phyloP scores from a whole-genome alignment of 2,113 vertebrate species.

The Globicephala melas region DNA sequence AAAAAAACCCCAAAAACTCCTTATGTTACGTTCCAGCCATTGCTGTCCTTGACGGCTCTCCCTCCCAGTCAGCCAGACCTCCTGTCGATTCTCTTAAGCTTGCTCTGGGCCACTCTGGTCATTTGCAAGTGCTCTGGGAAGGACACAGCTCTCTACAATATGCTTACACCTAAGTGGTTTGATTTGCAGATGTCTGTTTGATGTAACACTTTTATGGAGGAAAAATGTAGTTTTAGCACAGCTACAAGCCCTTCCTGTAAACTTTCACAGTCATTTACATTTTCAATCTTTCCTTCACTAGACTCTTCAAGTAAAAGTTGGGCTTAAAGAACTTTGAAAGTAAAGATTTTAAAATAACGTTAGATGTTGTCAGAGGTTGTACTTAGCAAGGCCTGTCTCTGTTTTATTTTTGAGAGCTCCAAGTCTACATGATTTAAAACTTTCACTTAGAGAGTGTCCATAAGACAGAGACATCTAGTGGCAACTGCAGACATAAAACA shows the following conservation, averaged over 20 bases:
- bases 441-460: neutral
- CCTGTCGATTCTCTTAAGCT: neutral
- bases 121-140: neutral
- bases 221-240: neutral
- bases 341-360: neutral
- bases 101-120: neutral
- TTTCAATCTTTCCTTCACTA: neutral
- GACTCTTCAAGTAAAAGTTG: neutral
- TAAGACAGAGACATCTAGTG: slow-evolving; percentile 45
- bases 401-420: neutral
- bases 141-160: neutral
- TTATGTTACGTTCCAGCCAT: neutral
- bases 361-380: neutral
- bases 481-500: neutral
- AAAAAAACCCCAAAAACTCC: no score
- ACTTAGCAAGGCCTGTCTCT: neutral
- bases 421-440: neutral
- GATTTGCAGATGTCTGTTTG: neutral
- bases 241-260: neutral
- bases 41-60: neutral
- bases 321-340: neutral
- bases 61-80: neutral
- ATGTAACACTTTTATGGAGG: neutral
- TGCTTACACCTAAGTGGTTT: neutral
- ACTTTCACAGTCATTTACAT: neutral